Conservation (phyloP, 2,797 vertebrate genomes). For the Dryobates pubescens region DNA sequence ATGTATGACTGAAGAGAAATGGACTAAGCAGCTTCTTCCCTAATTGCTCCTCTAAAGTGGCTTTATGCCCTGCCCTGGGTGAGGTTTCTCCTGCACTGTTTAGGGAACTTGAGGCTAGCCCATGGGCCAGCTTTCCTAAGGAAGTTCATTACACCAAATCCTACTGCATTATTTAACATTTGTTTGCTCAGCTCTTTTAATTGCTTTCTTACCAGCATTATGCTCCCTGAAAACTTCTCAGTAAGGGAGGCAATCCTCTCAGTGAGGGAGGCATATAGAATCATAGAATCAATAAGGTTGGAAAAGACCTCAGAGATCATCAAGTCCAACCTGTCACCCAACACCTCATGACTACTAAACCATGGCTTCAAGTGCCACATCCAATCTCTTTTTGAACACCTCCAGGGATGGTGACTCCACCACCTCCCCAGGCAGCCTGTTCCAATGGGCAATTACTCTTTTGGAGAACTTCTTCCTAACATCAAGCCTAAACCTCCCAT, state of each 20-base stretch:
- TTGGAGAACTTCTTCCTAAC: too few species aligned
- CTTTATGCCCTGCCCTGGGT: constrained; percentile 6
- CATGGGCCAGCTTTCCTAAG: constrained; percentile 1
- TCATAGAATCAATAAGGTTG: too few species aligned
- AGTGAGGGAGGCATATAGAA: background rate
- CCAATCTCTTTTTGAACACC: too few species aligned
- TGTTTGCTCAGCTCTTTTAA: constrained; percentile 58
- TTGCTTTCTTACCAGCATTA: constrained; percentile 27
- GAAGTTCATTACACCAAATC: constrained; percentile 22
- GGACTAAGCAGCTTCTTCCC: constrained; percentile 15
- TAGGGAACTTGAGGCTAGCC: background rate
- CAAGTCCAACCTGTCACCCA: too few species aligned
- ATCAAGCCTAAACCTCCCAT: too few species aligned
- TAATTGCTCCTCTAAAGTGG: constrained; percentile 51
- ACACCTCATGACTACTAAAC: too few species aligned
- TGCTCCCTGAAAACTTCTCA: background rate
- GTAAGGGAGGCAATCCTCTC: background rate
- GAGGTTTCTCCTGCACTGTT: background rate
- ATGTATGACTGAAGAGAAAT: background rate
- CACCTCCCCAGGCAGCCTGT: too few species aligned
- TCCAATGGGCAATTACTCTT: too few species aligned
- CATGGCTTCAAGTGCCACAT: too few species aligned
- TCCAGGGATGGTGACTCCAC: too few species aligned
- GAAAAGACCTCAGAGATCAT: too few species aligned
- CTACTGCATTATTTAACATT: constrained; percentile 52